Percentiles rank a stretch among this genome's conserved stretches.
Evolutionary conservation across 2,888 invertebrate genomes (phyloP).

Genomic region (Dromius quadrimaculatus): DNA sequence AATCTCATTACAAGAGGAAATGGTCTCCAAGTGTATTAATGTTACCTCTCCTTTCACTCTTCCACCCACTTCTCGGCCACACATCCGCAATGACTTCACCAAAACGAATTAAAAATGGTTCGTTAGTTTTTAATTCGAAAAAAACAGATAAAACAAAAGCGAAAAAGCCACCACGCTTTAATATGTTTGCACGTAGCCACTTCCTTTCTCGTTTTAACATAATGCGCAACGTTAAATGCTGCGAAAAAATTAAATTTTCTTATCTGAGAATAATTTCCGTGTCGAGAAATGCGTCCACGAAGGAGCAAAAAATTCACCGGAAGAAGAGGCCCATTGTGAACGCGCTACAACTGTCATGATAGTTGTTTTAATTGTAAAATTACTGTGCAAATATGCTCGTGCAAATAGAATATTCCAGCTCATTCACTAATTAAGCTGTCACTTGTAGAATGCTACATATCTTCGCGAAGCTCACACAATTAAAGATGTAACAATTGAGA

Average conservation of each 20-base stretch:
- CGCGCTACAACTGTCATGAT: background rate
- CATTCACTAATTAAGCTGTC: too few relatives aligned
- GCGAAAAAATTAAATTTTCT: conserved; percentile 49
- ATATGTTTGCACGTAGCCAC: conserved; percentile 39
- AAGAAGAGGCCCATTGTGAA: conserved; percentile 16
- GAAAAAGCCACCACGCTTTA: conserved; percentile 25
- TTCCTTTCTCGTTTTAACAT: conserved; percentile 19
- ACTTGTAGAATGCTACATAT: too few relatives aligned
- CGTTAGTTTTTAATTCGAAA: conserved; percentile 52
- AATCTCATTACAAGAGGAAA: conserved; percentile 51
- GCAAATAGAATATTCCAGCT: too few relatives aligned
- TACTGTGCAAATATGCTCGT: too few relatives aligned
- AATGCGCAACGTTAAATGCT: conserved; percentile 24
- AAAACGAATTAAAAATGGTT: conserved; percentile 52
- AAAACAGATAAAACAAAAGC: conserved; percentile 31
- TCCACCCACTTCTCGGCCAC: too few relatives aligned
- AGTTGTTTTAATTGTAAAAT: conserved; percentile 12
- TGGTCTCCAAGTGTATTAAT: conserved; percentile 52
- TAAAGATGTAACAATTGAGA: too few relatives aligned
- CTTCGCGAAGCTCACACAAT: too few relatives aligned
- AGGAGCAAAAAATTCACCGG: background rate
- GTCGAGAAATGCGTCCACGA: background rate
- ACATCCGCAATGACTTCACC: conserved; percentile 34
- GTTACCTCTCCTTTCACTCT: conserved; percentile 14
- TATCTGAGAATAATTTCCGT: conserved; percentile 42